phyloP scores from a whole-genome alignment of 2,888 invertebrate species.

The Caenorhabditis parvicauda region DNA sequence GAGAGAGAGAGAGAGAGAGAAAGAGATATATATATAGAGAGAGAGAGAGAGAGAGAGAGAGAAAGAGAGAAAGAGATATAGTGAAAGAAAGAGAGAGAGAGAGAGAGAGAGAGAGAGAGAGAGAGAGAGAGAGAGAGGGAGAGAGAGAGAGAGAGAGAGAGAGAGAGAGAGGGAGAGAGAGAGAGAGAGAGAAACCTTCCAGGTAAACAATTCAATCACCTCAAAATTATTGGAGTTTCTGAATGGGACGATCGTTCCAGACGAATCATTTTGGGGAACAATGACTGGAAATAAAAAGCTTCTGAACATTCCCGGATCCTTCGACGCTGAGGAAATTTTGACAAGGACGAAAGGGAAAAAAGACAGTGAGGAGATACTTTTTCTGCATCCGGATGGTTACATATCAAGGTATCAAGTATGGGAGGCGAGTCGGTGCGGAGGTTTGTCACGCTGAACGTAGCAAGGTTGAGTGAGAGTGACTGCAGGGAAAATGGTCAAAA shows the following conservation, averaged over 20 bases:
- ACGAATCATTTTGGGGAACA: slow-evolving; percentile 37
- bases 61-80: too few relatives aligned
- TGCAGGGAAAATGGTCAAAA: slow-evolving; percentile 8
- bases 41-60: background rate
- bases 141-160: background rate
- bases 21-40: too few relatives aligned
- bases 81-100: background rate
- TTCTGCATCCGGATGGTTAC: slow-evolving; percentile 7
- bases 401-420: slow-evolving; percentile 28
- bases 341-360: background rate
- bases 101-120: background rate
- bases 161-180: background rate
- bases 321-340: slow-evolving; percentile 8
- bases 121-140: background rate
- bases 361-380: background rate
- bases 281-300: slow-evolving; percentile 16
- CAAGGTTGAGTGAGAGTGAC: background rate
- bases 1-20: background rate
- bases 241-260: slow-evolving; percentile 21
- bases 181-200: background rate
- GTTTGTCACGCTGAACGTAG: background rate
- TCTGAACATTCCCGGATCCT: slow-evolving; percentile 16
- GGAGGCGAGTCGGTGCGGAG: slow-evolving; percentile 1
- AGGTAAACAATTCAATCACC: slow-evolving; percentile 11
- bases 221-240: slow-evolving; percentile 22